Evolutionary conservation across 2,113 vertebrate species (phyloP).

Genomic region (Euleptes europaea): DNA sequence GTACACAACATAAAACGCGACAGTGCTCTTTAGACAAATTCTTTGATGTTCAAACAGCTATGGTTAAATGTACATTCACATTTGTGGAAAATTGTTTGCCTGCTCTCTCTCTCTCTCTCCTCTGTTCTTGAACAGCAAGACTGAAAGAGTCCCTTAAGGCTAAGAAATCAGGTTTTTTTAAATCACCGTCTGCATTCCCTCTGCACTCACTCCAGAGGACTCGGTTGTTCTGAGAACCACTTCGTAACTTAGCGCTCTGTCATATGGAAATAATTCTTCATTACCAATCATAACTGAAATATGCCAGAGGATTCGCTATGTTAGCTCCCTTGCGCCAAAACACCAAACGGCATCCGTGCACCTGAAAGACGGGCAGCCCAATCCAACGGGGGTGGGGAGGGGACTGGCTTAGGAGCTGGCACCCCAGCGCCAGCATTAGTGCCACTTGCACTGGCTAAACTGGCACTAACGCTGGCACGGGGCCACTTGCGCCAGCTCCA

Average conservation of each 20-base stretch:
- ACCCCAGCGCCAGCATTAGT: too few relatives aligned
- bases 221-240: not conserved
- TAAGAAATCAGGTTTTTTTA: not conserved
- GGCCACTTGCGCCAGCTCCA: too few relatives aligned
- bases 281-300: not conserved
- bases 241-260: not conserved
- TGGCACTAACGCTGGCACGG: too few relatives aligned
- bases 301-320: not conserved
- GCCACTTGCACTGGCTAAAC: too few relatives aligned
- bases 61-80: not conserved
- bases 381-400: too few relatives aligned
- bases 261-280: not conserved
- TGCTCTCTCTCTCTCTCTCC: too few relatives aligned
- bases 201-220: not conserved
- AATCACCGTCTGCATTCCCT: not conserved
- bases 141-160: not conserved
- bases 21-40: not conserved
- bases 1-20: not conserved
- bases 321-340: not conserved
- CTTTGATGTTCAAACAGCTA: not conserved
- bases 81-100: too few relatives aligned
- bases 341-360: not conserved
- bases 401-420: too few relatives aligned
- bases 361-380: too few relatives aligned
- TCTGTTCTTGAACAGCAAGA: not conserved